These are phyloP conservation scores for Smutsia gigantea DNA, from an alignment of 2,797 vertebrate species.

Conservation along the genomic window DNA sequence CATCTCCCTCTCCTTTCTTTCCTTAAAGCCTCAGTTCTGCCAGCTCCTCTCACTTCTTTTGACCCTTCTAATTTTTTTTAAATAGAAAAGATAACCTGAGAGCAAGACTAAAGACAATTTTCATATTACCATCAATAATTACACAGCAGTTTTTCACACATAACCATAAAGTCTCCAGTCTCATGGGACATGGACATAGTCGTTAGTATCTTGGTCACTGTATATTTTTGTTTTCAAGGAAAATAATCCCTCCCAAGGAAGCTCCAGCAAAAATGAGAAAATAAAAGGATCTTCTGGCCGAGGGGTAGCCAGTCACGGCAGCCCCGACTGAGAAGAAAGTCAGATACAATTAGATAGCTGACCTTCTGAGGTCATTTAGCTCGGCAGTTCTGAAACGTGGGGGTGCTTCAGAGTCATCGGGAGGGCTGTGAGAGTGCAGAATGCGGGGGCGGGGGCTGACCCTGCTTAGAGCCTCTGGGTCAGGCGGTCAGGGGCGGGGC, in stretches of 20 bases:
- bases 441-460: too few relatives aligned
- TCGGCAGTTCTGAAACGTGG: neutral
- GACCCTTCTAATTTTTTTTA: neutral
- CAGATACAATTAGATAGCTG: neutral
- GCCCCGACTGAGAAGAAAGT: neutral
- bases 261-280: conserved; percentile 6
- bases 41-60: neutral
- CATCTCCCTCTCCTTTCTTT: neutral
- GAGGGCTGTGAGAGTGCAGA: neutral
- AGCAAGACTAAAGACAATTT: neutral
- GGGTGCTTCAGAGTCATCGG: neutral
- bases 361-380: neutral
- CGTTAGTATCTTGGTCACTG: neutral
- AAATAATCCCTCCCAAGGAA: neutral
- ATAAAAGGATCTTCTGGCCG: neutral
- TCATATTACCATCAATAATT: neutral
- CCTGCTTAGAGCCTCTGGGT: neutral
- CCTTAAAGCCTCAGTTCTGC: neutral
- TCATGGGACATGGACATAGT: neutral
- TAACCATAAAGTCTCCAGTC: neutral
- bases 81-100: neutral
- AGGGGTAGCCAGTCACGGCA: neutral
- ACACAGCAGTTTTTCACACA: neutral
- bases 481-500: neutral
- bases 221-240: conserved; percentile 2